Evolutionary conservation across 2,888 invertebrate genomes (phyloP), one percentile per base, ranked within the genome.

Genomic region (Pheosia tremula): DNA sequence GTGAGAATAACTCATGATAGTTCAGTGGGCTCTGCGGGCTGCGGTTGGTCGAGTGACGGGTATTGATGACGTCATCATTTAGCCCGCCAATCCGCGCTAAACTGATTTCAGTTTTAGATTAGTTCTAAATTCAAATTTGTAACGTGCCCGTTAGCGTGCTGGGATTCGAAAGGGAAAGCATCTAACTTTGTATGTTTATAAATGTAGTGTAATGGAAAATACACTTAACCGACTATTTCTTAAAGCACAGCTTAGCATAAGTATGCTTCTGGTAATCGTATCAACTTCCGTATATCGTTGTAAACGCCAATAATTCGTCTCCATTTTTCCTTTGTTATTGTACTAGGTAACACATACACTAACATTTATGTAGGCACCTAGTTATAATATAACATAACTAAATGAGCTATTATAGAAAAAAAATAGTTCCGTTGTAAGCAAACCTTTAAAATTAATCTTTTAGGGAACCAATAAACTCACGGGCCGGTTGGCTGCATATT

Each of bases 61-160:
- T 86, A 91, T 90, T 87, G 86, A 92, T 91, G 88, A 88, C 87
- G 89, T 90, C 91, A 92, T 91, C 85, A 81, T 81, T 92, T 88
- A 89, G 72, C 81, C 72, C 82, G 82, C 91, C 90, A 91, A 90
- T 90, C 88, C 85, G 82, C 82, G 81, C 77, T 80, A 82, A 86
- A 89, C 87, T 84, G 90, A 90, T 90, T 86, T 85, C 83, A 91
- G 88, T 90, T 90, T 80, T 78, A 86, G 88, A 85, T 85, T 77
- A 88, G 87, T 88, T 89, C 78, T 72, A 78, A 89, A 86, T 88
- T 87, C 86, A 67, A 86, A 88, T 89, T 88, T 86, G 86, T 88
- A 80, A 85, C 77, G 75, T 79, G 75, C 71, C 71, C 68, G 70
- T 66, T 69, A 71, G 62, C 61, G 68, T 24, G 24, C 24, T 24